phyloP scores from a whole-genome alignment of 2,888 invertebrate genomes.

The Mythimna loreyi region DNA sequence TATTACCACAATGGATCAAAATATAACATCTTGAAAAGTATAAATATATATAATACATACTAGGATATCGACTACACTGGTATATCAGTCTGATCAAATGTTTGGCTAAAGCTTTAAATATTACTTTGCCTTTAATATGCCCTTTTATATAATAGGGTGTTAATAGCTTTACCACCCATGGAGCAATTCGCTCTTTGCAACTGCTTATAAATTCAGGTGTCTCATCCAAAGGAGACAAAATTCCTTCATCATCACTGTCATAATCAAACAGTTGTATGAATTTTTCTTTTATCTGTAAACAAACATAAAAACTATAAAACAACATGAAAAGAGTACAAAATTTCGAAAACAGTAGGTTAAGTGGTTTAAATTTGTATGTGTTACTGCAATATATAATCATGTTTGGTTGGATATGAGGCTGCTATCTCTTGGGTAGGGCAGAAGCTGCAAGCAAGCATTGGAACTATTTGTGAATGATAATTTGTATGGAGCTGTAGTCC shows the following conservation, averaged over 20 bases:
- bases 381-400: not conserved
- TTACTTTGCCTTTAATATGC: constrained; percentile 90
- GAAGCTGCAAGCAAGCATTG: not conserved
- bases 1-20: not conserved
- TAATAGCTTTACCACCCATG: constrained; percentile 91
- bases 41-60: constrained; percentile 70
- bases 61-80: constrained; percentile 89
- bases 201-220: constrained; percentile 88
- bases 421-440: not conserved
- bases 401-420: not conserved
- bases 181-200: constrained; percentile 91
- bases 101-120: constrained; percentile 92
- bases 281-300: constrained; percentile 82
- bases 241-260: constrained; percentile 88
- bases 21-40: not conserved
- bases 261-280: constrained; percentile 88
- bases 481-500: not conserved
- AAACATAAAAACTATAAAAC: not conserved
- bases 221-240: constrained; percentile 88
- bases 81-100: constrained; percentile 91
- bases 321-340: not conserved
- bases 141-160: constrained; percentile 92
- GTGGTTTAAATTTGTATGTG: not conserved
- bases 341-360: not conserved
- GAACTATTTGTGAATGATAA: too few relatives aligned